phyloP scores from a whole-genome alignment of 2,797 vertebrate genomes.

The Macropus fuliginosus region DNA sequence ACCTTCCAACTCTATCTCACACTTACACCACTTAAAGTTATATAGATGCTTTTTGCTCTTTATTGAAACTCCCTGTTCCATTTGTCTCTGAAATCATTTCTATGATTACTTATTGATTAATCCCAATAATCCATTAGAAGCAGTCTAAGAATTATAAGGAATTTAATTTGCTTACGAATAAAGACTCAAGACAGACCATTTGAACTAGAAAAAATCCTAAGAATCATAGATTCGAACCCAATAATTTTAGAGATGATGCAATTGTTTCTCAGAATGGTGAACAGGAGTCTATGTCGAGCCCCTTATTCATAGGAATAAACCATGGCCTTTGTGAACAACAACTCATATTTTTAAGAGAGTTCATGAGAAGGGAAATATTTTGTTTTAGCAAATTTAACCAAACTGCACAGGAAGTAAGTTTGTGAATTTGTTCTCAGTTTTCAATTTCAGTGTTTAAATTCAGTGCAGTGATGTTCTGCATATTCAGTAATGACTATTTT shows the following conservation, averaged over 20 bases:
- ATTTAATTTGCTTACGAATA: slow-evolving; percentile 25
- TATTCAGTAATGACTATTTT: slow-evolving; percentile 58
- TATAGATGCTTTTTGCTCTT: not conserved
- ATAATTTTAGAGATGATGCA: not conserved
- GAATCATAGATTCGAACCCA: not conserved
- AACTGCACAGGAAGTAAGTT: not conserved
- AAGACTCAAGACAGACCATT: not conserved
- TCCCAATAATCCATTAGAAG: slow-evolving; percentile 1
- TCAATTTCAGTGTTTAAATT: slow-evolving; percentile 39
- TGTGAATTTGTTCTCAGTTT: not conserved
- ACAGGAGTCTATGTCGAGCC: not conserved
- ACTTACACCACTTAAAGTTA: slow-evolving; percentile 3
- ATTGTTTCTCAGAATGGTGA: not conserved
- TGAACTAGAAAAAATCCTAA: not conserved
- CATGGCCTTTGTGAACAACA: not conserved
- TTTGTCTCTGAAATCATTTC: slow-evolving; percentile 46
- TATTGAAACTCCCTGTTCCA: slow-evolving; percentile 29
- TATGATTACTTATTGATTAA: slow-evolving; percentile 49
- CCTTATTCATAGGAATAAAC: not conserved
- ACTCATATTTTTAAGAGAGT: not conserved
- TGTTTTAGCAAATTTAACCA: not conserved
- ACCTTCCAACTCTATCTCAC: not conserved
- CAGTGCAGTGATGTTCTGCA: slow-evolving; percentile 22
- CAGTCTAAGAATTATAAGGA: not conserved
- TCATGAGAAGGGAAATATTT: not conserved